phyloP scores from a whole-genome alignment of 2,888 invertebrate species.

The Portevinia maculata region DNA sequence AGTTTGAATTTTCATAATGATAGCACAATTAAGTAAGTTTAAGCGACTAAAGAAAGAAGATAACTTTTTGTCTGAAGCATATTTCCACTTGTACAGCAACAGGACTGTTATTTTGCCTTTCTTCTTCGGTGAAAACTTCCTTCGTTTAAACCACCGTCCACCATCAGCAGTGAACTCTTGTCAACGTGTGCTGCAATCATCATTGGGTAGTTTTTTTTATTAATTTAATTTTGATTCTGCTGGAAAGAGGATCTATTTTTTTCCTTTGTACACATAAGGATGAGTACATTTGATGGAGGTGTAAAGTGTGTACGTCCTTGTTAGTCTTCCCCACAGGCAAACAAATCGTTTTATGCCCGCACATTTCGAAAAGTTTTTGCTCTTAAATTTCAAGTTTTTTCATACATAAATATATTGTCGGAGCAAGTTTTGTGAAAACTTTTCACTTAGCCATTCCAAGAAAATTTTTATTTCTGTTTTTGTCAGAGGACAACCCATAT shows the following conservation, averaged over 20 bases:
- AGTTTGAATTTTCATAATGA: slow-evolving; percentile 61
- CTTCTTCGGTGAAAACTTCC: slow-evolving; percentile 6
- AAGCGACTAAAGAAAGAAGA: slow-evolving; percentile 14
- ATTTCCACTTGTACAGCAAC: too few species aligned
- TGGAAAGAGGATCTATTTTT: slow-evolving; percentile 4
- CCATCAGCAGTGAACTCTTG: slow-evolving; percentile 2
- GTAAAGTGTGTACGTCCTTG: not conserved
- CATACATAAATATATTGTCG: not conserved
- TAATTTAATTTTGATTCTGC: slow-evolving; percentile 24
- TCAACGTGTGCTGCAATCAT: slow-evolving; percentile 4
- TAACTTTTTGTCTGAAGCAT: slow-evolving; percentile 32
- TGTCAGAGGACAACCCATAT: not conserved
- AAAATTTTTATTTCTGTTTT: not conserved
- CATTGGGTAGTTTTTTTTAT: slow-evolving; percentile 12
- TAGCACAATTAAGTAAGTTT: slow-evolving; percentile 38
- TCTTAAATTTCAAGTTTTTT: slow-evolving; percentile 7
- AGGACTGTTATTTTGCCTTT: too few species aligned
- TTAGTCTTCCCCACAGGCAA: not conserved
- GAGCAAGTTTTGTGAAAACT: slow-evolving; percentile 27
- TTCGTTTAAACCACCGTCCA: not conserved
- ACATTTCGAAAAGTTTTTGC: slow-evolving; percentile 9
- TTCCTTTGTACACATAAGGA: not conserved
- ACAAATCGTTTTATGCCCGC: slow-evolving; percentile 24
- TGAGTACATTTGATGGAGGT: not conserved
- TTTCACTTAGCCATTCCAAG: slow-evolving; percentile 14